phyloP scores from a whole-genome alignment of 2,113 vertebrate species.

The Sarotherodon lohbergeri region DNA sequence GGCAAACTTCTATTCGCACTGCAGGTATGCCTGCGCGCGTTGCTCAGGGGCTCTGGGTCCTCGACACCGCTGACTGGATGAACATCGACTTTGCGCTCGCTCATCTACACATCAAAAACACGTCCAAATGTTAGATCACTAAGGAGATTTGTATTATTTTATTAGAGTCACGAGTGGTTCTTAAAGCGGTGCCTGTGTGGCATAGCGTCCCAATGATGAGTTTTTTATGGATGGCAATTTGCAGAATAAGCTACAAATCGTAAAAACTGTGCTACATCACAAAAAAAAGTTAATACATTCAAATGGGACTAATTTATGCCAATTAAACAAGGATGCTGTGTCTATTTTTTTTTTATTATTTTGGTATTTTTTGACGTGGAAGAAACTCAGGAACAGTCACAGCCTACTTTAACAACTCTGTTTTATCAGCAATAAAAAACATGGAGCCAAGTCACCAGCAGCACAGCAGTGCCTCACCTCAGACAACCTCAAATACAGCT shows the following conservation, averaged over 20 bases:
- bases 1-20: background rate
- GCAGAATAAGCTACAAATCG: background rate
- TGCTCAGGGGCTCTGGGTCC: background rate
- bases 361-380: background rate
- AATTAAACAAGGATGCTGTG: background rate
- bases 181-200: background rate
- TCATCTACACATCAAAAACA: background rate
- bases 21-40: background rate
- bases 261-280: background rate
- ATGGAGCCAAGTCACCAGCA: background rate
- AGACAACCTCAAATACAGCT: background rate
- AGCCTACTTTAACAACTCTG: background rate
- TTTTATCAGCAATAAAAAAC: background rate
- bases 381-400: background rate
- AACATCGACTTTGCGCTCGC: background rate
- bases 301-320: background rate
- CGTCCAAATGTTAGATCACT: background rate
- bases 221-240: background rate
- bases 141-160: background rate
- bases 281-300: background rate
- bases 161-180: background rate
- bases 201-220: background rate
- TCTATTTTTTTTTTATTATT: background rate
- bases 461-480: background rate
- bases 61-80: background rate